A percentile compares a stretch with the other conserved stretches of the same genome.
Conservation (phyloP, 2,113 vertebrate genomes). For the Galemys pyrenaicus region DNA sequence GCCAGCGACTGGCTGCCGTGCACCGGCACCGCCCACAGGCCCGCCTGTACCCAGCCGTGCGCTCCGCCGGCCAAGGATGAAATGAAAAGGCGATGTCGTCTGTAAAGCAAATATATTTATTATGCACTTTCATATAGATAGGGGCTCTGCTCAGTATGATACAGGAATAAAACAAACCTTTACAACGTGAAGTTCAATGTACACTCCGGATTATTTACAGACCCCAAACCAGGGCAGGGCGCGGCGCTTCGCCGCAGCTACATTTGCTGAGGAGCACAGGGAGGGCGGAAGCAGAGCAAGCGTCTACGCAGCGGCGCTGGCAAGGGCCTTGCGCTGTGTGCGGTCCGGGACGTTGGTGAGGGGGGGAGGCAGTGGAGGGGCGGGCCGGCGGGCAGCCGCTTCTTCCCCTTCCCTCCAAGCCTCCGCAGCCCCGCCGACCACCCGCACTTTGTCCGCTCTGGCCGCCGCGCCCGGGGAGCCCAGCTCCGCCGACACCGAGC, state of each 20-base stretch:
- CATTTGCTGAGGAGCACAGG: conserved; percentile 82
- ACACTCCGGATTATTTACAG: conserved; percentile 98
- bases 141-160: conserved; percentile 95
- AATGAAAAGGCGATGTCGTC: conserved; percentile 83
- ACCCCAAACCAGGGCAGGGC: conserved; percentile 79
- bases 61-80: no score
- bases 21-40: no score
- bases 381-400: no score
- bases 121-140: conserved; percentile 99
- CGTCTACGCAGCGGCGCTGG: conserved; percentile 85
- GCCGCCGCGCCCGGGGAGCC: no score
- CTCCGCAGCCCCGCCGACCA: no score
- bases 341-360: not conserved
- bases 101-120: conserved; percentile 99
- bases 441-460: no score
- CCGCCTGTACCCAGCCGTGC: no score
- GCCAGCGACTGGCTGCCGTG: no score
- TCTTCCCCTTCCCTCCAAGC: no score
- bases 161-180: conserved; percentile 96
- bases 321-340: not conserved
- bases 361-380: not conserved
- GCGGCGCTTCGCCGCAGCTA: conserved; percentile 87
- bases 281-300: conserved; percentile 85
- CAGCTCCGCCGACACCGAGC: no score
- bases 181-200: conserved; percentile 96